Evolutionary conservation across 53 echinoderm and acorn worm species (phyloP), one percentile per base, ranked within the genome.

Genomic region (Mesocentrotus franciscanus): DNA sequence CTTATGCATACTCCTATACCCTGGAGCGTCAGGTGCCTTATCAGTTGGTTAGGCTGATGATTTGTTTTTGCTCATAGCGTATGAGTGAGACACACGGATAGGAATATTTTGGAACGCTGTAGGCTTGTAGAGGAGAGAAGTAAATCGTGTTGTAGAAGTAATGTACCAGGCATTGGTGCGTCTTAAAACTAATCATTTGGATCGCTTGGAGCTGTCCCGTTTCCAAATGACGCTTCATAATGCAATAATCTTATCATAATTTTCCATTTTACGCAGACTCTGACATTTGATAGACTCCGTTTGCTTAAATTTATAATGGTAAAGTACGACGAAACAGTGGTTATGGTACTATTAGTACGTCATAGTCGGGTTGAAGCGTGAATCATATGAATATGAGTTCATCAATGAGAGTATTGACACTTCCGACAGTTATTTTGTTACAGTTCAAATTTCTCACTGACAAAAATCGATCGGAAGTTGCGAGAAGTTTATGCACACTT

Each of bases 211-310:
- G 87, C 87, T n/a, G 13, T 87, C 84, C 64, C 34, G 57, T 59
- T 57, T 87, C n/a, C 56, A 4, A 87, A 56, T 87, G 87, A 29
- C 87, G 87, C 58, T 87, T 87, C 58, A 27, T 87, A 87, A 87
- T 87, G 87, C 29, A 87, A 87, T 87, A 87, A 87, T 87, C 87
- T 8, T 58, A 57, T 87, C 58, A 87, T 87, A 87, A 87, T 87
- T 87, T 56, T 58, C 87, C 12, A 57, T 87, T 57, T 87, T 57
- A 11, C 58, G 20, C 24, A 26, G 24, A 58, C 58, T 24, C 26
- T 87, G 87, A 87, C 87, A 87, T 87, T 87, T 87, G 57, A 87
- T 87, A 87, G 26, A 87, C 58, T 58, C 56, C 58, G n/a, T 26
- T 58, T 33, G 58, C 58, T 58, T 13, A 58, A 87, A 57, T 12